Base-by-base conservation (phyloP, 1,140 invertebrate species). In the Drosophila repleta region DNA sequence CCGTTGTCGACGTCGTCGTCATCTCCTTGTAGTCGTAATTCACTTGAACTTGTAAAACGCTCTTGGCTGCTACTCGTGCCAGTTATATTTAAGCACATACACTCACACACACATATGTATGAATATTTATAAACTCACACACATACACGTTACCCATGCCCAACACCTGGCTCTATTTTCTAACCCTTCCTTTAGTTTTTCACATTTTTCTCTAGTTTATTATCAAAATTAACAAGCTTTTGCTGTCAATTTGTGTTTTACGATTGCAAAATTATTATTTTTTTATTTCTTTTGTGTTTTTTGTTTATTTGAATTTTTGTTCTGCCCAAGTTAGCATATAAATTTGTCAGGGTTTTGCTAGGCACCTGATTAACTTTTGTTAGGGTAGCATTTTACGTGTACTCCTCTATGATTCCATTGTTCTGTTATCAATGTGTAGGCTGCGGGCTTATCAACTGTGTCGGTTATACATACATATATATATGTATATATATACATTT, bases 21-120 rank as follows among this genome's bases (percentile, higher is more conserved):
- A 60, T 71, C 72, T 78, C 52, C 72, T 76, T 73, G 60, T 63
- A 32, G 68, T 88, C 82, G 83, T 87, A 76, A 88, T 79, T 87
- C 83, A 88, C 83, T 87, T 76, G 75, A 87, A 88, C 78, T 87
- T 83, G 83, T 79, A 79, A 83, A 74, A 87, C 88, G 77, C 51
- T 82, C 77, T 80, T 67, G 56, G 53, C 66, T 76, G 51, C 61
- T 76, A 64, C 53, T 67, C 69, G 60, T 74, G 58, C 39, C 53
- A 32, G 29, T 8, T 52, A 49, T 49, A 76, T 55, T 41, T 62
- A 48, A 32, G 37, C 26, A 46, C 17, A 17, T 15, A 29, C 45
- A 49, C 17, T 43, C 26, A 24, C 20, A 5, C 20, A 35, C 21
- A 39, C 45, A 51, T n/a, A n/a, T n/a, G n/a, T n/a, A n/a, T n/a